phyloP scores from a whole-genome alignment of 2,113 vertebrate species.

The Xiphias gladius region DNA sequence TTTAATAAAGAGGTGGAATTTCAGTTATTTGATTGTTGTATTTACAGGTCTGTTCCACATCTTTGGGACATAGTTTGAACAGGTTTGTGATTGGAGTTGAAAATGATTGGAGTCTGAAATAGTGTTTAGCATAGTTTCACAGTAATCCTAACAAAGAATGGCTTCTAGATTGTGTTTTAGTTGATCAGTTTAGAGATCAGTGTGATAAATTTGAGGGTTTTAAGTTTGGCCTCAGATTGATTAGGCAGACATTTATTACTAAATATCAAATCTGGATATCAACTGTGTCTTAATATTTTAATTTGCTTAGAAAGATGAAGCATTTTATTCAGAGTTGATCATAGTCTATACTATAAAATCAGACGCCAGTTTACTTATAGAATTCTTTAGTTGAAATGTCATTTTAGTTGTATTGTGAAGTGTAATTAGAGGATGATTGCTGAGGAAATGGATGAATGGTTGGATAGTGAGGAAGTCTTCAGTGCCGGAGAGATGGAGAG shows the following conservation, averaged over 20 bases:
- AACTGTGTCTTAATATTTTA: not conserved
- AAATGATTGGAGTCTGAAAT: not conserved
- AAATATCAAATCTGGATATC: not conserved
- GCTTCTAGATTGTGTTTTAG: not conserved
- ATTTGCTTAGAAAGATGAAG: not conserved
- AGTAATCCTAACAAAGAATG: not conserved
- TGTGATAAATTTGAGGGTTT: not conserved
- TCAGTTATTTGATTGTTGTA: not conserved
- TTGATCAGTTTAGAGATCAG: not conserved
- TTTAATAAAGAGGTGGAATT: not conserved
- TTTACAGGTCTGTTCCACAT: not conserved
- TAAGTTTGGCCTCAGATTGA: not conserved
- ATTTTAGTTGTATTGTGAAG: not conserved
- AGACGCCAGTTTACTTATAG: not conserved
- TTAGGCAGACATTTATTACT: not conserved
- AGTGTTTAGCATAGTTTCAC: not conserved
- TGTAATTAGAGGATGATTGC: not conserved
- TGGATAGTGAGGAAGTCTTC: not conserved
- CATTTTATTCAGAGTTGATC: not conserved
- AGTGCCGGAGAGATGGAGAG: not conserved
- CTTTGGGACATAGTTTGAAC: not conserved
- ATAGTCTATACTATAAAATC: not conserved
- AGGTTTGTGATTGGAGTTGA: not conserved
- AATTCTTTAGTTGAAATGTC: not conserved
- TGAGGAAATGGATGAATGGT: not conserved